These are phyloP conservation scores for Zaprionus lineosus DNA, from an alignment of 2,888 invertebrate genomes.

Conservation along the genomic window DNA sequence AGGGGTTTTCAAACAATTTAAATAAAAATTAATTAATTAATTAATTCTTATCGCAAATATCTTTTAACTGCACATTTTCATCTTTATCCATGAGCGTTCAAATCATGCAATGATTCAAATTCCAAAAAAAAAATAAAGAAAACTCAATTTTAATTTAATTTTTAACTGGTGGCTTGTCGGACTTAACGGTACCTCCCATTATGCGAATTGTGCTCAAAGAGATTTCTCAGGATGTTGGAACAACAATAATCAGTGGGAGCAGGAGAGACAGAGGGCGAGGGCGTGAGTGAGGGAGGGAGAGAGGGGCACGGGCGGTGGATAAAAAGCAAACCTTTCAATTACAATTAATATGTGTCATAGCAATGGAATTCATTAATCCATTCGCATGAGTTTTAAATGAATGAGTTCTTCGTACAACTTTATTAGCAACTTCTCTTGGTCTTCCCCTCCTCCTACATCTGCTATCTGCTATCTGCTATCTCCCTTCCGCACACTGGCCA, in stretches of 20 bases:
- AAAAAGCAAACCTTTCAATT: conserved; percentile 37
- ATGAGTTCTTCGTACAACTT: conserved; percentile 44
- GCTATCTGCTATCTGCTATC: conserved; percentile 1
- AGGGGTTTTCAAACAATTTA: too few species aligned
- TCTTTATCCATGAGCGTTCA: too few species aligned
- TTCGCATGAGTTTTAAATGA: conserved; percentile 24
- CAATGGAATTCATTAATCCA: conserved; percentile 63
- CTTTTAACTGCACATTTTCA: too few species aligned
- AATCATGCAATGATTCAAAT: too few species aligned
- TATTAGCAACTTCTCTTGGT: conserved; percentile 12
- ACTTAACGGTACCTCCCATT: too few species aligned
- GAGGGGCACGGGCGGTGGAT: neutral
- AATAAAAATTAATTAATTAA: too few species aligned
- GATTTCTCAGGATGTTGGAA: too few species aligned
- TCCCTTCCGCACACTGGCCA: neutral
- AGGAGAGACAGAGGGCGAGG: neutral
- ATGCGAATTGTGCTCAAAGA: too few species aligned
- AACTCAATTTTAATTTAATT: too few species aligned
- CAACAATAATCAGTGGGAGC: neutral
- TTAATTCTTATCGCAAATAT: too few species aligned
- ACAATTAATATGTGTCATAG: conserved; percentile 70
- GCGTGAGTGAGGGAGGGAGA: neutral
- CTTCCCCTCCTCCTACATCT: neutral
- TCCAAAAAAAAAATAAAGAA: too few species aligned
- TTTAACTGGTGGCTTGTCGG: too few species aligned